Evolutionary conservation across 2,888 invertebrate species (phyloP).

Genomic region (Creontiades dilutus): DNA sequence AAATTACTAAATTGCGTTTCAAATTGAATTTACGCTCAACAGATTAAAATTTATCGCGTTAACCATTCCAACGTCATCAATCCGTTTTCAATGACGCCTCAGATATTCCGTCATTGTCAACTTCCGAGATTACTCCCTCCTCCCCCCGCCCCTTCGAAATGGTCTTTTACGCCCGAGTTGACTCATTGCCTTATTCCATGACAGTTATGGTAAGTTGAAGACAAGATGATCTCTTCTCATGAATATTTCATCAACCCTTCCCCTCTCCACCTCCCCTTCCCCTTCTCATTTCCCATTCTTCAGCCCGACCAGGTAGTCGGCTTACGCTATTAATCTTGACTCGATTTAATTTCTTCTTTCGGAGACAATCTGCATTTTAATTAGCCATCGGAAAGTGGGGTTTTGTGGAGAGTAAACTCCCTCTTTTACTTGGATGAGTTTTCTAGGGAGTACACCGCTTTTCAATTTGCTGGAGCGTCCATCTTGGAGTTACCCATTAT

Average conservation of each 20-base stretch:
- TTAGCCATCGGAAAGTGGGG: conserved; percentile 45
- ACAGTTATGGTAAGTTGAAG: conserved; percentile 68
- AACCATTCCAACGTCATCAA: neutral
- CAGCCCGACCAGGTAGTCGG: conserved; percentile 21
- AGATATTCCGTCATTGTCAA: conserved; percentile 38
- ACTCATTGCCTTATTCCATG: conserved; percentile 54
- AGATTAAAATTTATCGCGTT: neutral
- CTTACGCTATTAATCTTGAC: conserved; percentile 37
- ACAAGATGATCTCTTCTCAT: conserved; percentile 65
- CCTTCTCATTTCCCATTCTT: neutral
- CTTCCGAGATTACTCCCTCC: conserved; percentile 3
- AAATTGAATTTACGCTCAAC: too few relatives aligned
- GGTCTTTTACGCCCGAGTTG: conserved; percentile 43
- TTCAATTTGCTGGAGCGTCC: neutral
- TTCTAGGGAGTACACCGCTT: neutral
- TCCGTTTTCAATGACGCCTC: neutral
- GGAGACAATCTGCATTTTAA: conserved; percentile 65
- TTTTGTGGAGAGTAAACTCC: neutral
- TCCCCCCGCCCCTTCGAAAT: neutral
- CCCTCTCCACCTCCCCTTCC: neutral
- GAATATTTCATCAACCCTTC: conserved; percentile 61
- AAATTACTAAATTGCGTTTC: too few relatives aligned
- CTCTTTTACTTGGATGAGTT: conserved; percentile 10
- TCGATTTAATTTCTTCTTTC: conserved; percentile 42
- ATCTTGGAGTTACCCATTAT: neutral